These are phyloP conservation scores for Panagrolaimus sp. DNA, from an alignment of 1,140 invertebrate species.

Conservation along the genomic window DNA sequence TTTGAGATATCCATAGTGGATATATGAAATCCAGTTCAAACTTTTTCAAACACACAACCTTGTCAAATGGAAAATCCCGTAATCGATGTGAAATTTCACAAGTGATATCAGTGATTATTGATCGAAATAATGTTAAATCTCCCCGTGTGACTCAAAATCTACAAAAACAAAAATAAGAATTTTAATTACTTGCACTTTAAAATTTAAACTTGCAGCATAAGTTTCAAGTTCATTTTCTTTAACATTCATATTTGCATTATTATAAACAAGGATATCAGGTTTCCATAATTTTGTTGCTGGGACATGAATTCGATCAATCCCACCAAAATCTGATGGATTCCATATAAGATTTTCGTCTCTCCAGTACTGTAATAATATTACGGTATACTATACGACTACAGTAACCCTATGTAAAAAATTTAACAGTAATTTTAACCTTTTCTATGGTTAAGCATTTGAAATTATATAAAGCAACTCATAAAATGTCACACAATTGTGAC, in stretches of 20 bases:
- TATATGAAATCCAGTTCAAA: no score
- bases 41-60: no score
- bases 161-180: not conserved
- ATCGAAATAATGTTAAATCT: conserved; percentile 42
- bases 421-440: no score
- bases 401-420: no score
- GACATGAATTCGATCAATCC: conserved; percentile 59
- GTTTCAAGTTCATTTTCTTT: conserved; percentile 51
- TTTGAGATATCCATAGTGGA: no score
- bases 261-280: conserved; percentile 62
- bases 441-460: no score
- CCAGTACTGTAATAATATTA: conserved; percentile 54
- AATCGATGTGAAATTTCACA: conserved; percentile 41
- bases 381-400: no score
- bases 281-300: conserved; percentile 60
- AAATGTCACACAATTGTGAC: no score
- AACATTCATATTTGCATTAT: conserved; percentile 58
- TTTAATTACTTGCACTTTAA: conserved; percentile 41
- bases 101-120: conserved; percentile 52
- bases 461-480: no score
- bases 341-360: conserved; percentile 60
- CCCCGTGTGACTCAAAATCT: conserved; percentile 23
- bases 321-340: conserved; percentile 59
- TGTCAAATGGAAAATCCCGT: conserved; percentile 49
- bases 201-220: conserved; percentile 46